These are phyloP conservation scores for Drosophila asahinai DNA, from an alignment of 1,140 invertebrate species.

Conservation along the genomic window DNA sequence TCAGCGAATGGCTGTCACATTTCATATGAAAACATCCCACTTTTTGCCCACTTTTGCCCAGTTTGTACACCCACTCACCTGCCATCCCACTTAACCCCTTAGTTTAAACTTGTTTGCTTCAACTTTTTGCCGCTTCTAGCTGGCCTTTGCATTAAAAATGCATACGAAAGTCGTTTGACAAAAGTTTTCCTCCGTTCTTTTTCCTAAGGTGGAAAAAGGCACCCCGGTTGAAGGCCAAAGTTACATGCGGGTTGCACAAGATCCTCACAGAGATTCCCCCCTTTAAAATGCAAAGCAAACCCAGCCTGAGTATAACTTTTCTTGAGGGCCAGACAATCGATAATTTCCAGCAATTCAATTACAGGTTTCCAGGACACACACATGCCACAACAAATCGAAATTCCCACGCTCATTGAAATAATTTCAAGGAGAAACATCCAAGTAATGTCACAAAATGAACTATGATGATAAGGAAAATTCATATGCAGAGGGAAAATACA, in stretches of 20 bases:
- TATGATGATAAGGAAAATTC: slow-evolving; percentile 34
- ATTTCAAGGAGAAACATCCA: slow-evolving; percentile 35
- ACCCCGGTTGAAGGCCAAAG: slow-evolving; percentile 61
- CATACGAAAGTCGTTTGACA: slow-evolving; percentile 63
- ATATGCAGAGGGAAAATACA: slow-evolving; percentile 12
- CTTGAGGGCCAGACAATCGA: slow-evolving; percentile 48
- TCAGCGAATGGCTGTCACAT: slow-evolving; percentile 51
- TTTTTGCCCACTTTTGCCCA: slow-evolving; percentile 8
- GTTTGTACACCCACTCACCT: slow-evolving; percentile 1
- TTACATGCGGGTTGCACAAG: slow-evolving; percentile 65
- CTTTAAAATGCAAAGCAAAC: slow-evolving; percentile 23
- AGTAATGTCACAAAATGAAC: slow-evolving; percentile 55
- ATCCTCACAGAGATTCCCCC: slow-evolving; percentile 49
- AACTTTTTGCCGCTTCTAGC: slow-evolving; percentile 44
- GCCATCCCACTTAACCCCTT: slow-evolving; percentile 22
- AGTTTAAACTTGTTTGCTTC: slow-evolving; percentile 54
- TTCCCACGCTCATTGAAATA: slow-evolving; percentile 61
- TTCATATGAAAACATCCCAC: slow-evolving; percentile 13
- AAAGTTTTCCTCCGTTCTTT: slow-evolving; percentile 44
- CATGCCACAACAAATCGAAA: slow-evolving; percentile 63
- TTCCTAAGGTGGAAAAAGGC: slow-evolving; percentile 9
- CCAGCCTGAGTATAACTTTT: slow-evolving; percentile 1
- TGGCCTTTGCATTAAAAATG: slow-evolving; percentile 78
- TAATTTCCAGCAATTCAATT: slow-evolving; percentile 53
- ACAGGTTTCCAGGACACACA: slow-evolving; percentile 26